Percentiles rank a stretch among this genome's conserved stretches.
phyloP scores from a whole-genome alignment of 2,797 vertebrate genomes.

The Tragopan temminckii region DNA sequence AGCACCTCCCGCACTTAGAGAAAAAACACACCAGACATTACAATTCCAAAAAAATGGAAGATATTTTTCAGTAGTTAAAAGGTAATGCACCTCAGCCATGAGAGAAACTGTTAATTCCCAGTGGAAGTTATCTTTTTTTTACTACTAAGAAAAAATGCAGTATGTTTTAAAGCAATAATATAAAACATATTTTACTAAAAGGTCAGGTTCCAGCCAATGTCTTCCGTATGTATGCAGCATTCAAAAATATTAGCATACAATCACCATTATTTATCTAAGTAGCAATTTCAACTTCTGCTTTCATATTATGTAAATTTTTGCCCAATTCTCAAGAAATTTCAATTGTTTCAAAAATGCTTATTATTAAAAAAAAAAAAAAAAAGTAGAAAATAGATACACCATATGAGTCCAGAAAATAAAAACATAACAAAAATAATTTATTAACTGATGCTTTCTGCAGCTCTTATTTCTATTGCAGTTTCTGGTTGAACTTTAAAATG shows the following conservation, averaged over 20 bases:
- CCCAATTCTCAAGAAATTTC: not conserved
- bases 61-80: not conserved
- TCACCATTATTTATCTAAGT: not conserved
- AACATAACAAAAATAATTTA: not conserved
- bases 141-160: not conserved
- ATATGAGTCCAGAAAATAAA: not conserved
- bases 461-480: not conserved
- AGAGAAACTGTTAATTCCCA: not conserved
- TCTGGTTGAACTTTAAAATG: slow-evolving; percentile 52
- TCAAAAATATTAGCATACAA: slow-evolving; percentile 11
- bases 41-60: not conserved
- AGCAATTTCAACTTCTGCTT: not conserved
- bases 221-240: not conserved
- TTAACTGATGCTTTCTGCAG: not conserved
- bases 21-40: not conserved
- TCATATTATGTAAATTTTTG: slow-evolving; percentile 15
- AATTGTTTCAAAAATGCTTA: not conserved
- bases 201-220: not conserved
- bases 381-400: not conserved
- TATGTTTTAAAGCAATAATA: not conserved
- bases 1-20: not conserved
- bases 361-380: not conserved
- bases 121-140: not conserved
- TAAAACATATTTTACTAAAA: not conserved
- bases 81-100: not conserved